Percentiles rank a stretch among this genome's conserved stretches.
Evolutionary conservation across 2,113 vertebrate species (phyloP).

Genomic region (Forbesichthys agassizii): DNA sequence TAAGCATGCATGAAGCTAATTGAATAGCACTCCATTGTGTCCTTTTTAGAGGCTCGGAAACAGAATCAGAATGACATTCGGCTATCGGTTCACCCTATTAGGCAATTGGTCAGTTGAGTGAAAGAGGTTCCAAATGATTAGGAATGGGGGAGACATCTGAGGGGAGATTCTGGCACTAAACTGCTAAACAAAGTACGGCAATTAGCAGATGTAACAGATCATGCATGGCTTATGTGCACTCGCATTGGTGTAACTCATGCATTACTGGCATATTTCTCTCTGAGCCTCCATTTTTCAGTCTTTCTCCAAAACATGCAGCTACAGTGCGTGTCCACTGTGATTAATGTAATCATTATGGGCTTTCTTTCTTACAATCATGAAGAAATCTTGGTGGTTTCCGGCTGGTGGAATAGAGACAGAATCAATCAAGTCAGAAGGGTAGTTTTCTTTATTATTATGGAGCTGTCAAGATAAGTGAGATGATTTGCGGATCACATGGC

Average conservation of each 20-base stretch:
- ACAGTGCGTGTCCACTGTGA: slow-evolving; percentile 1
- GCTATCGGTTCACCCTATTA: slow-evolving; percentile 50
- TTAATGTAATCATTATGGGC: slow-evolving; percentile 33
- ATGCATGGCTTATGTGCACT: slow-evolving; percentile 7
- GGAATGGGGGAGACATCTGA: slow-evolving; percentile 32
- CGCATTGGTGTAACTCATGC: background rate
- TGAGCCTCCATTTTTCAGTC: background rate
- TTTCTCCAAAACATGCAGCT: background rate
- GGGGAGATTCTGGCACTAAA: background rate
- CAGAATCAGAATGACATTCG: slow-evolving; percentile 51
- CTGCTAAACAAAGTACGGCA: slow-evolving; percentile 30
- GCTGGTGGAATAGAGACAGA: slow-evolving; percentile 18
- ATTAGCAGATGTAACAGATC: slow-evolving; percentile 18
- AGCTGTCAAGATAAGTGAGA: slow-evolving; percentile 42
- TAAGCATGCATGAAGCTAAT: slow-evolving; percentile 49
- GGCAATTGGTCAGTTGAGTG: slow-evolving; percentile 55
- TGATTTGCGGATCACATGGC: slow-evolving; percentile 30
- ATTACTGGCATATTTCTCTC: background rate
- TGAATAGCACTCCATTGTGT: slow-evolving; percentile 53
- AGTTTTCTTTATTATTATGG: slow-evolving; percentile 41
- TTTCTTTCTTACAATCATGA: slow-evolving; percentile 13
- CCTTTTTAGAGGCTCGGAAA: slow-evolving; percentile 50
- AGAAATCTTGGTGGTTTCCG: slow-evolving; percentile 18
- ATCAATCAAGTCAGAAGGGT: slow-evolving; percentile 26
- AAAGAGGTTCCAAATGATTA: slow-evolving; percentile 30